phyloP scores from a whole-genome alignment of 2,797 vertebrate species.

The Neomorphus geoffroyi region DNA sequence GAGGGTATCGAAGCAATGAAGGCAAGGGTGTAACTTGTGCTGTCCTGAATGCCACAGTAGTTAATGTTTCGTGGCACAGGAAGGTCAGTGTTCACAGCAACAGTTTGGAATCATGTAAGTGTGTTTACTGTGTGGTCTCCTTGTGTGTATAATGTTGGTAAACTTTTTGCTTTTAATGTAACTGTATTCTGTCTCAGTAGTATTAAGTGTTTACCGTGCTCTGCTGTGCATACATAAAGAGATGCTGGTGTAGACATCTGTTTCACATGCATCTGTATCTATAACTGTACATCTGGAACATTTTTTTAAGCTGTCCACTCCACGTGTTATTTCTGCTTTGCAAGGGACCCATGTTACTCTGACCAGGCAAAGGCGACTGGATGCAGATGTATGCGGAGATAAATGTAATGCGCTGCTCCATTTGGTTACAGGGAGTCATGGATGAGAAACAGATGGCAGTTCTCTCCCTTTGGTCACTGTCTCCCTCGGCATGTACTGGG shows the following conservation, averaged over 20 bases:
- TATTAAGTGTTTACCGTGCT: not conserved
- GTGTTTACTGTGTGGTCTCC: not conserved
- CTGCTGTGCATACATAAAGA: not conserved
- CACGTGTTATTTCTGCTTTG: not conserved
- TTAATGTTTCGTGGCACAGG: not conserved
- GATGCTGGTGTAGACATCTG: not conserved
- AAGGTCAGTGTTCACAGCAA: not conserved
- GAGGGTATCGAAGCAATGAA: not conserved
- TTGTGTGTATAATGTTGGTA: not conserved
- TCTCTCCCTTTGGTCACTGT: not conserved
- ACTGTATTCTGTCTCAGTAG: not conserved
- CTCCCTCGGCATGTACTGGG: not conserved
- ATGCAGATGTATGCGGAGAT: not conserved
- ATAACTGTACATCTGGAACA: not conserved
- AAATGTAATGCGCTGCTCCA: rapidly evolving
- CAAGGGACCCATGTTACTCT: not conserved
- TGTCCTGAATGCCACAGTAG: not conserved
- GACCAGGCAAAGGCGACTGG: not conserved
- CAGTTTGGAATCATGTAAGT: not conserved
- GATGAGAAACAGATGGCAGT: rapidly evolving
- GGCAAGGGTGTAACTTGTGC: not conserved
- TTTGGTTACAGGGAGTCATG: not conserved
- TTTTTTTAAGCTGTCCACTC: not conserved
- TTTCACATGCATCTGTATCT: not conserved
- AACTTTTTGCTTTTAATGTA: not conserved